Conservation (phyloP, 2,113 vertebrate genomes). For the Toxotes chatareus region DNA sequence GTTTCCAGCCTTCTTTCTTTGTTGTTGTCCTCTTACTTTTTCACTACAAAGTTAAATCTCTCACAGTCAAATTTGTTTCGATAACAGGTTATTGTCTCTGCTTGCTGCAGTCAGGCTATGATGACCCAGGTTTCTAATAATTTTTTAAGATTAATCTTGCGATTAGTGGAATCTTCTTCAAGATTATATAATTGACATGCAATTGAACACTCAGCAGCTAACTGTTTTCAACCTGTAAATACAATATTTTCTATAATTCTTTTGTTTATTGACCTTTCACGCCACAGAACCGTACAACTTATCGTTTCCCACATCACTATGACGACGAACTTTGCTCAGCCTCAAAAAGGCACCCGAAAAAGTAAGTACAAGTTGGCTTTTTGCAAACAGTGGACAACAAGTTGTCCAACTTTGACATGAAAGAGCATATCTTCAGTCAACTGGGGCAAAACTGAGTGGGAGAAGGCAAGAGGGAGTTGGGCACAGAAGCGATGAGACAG, state of each 20-base stretch:
- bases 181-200: background rate
- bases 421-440: conserved; percentile 30
- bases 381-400: background rate
- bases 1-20: conserved; percentile 30
- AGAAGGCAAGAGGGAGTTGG: conserved; percentile 15
- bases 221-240: background rate
- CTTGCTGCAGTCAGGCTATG: too few species aligned
- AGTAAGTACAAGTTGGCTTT: background rate
- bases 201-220: background rate
- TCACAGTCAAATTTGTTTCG: background rate
- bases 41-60: background rate
- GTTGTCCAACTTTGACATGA: conserved; percentile 10
- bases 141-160: background rate
- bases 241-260: background rate
- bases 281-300: background rate
- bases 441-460: conserved; percentile 25
- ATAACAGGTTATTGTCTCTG: background rate
- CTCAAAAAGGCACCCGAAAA: background rate
- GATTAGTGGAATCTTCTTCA: background rate
- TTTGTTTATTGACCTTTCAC: background rate
- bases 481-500: conserved; percentile 31
- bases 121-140: too few species aligned
- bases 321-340: background rate
- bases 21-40: too few species aligned
- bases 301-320: background rate